Percentiles rank a stretch among this genome's conserved stretches.
These are phyloP conservation scores for Pollimyrus isidori DNA, from an alignment of 2,113 vertebrate species.

Conservation along the genomic window DNA sequence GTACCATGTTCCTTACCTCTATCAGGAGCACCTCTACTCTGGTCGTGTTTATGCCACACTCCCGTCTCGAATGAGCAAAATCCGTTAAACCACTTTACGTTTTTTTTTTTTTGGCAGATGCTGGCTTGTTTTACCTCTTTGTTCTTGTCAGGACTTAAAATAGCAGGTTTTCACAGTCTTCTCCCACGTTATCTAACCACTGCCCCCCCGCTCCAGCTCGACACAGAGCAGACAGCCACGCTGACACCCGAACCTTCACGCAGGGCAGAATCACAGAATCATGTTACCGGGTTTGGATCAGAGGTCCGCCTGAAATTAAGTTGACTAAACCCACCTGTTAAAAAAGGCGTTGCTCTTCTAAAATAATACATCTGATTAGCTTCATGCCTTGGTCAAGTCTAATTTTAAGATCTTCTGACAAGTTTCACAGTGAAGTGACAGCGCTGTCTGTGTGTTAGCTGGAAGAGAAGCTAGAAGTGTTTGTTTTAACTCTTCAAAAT, in stretches of 20 bases:
- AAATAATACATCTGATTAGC: neutral
- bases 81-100: neutral
- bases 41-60: neutral
- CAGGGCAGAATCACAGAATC: neutral
- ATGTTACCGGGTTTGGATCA: neutral
- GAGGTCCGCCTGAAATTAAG: neutral
- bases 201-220: neutral
- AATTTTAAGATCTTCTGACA: neutral
- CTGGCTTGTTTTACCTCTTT: neutral
- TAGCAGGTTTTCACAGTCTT: slow-evolving; percentile 11
- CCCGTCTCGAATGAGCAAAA: neutral
- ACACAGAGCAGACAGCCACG: neutral
- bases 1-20: neutral
- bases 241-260: neutral
- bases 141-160: neutral
- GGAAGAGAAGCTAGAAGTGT: neutral
- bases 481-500: neutral
- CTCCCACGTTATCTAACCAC: neutral
- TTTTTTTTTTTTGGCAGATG: neutral
- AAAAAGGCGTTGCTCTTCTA: neutral
- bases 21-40: neutral
- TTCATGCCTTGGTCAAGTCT: neutral
- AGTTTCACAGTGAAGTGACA: neutral
- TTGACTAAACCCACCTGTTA: neutral
- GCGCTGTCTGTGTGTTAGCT: neutral